Evolutionary conservation across 1,140 invertebrate genomes (phyloP), one percentile per base, ranked within the genome.

Genomic region (Apis dorsata): DNA sequence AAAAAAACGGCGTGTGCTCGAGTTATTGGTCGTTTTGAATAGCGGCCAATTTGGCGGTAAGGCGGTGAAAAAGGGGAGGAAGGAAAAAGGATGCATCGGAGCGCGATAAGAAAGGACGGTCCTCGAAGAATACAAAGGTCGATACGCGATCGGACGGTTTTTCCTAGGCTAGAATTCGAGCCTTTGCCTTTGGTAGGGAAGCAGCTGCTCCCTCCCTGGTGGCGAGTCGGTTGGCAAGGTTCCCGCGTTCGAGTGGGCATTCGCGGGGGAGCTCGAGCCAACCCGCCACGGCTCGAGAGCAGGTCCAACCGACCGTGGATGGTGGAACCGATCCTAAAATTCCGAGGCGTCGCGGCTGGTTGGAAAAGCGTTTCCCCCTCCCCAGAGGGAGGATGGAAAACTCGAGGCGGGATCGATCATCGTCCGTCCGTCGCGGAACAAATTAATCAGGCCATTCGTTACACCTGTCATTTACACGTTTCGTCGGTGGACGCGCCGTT

Each of bases 371-470:
- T 44, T 49, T 8, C 55, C 24, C 34, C 4, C 19, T 11, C 11
- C 10, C 19, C 9, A 1, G 11, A 44, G 21, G 8, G 3, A 34
- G 17, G 49, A 63, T 34, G 66, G 57, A 83, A 76, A 59, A 76
- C 53, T 68, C 51, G n/a, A 24, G n/a, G 17, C 53, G 3, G 34
- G 44, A 83, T 83, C 75, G 81, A 83, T 83, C 81, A 79, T 83
- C 73, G 62, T 74, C 12, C 51, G 65, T 21, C 34, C 34, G 34
- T 4, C 34, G 34, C 34, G 72, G 68, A 72, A 79, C 73, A 79
- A 83, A 83, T 83, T 83, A 83, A 83, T 79, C 81, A 79, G 59
- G 57, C 75, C 81, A 83, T 83, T 83, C 81, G 81, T 83, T 83
- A 83, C 81, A 49, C 15, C 81, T 83, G 81, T 83, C 81, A 28